Percentiles rank a stretch among this genome's conserved stretches.
Conservation (phyloP, 2,888 invertebrate species). For the Mantis religiosa region DNA sequence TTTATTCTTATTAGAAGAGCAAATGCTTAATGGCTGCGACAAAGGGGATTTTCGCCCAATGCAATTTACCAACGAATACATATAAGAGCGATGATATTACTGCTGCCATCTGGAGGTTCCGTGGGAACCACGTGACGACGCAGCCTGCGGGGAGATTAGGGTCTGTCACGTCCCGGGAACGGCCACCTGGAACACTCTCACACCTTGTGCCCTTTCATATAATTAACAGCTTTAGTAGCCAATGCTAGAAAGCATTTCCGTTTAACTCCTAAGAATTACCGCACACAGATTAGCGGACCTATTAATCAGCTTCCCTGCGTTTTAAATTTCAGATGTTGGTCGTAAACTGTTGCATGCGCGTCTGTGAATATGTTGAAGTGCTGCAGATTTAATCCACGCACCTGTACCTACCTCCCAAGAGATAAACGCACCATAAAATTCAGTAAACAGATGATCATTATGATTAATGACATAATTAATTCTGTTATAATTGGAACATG, state of each 20-base stretch:
- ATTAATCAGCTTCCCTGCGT: background rate
- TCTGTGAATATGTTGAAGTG: too few relatives aligned
- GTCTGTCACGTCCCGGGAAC: background rate
- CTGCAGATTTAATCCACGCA: too few relatives aligned
- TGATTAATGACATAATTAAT: too few relatives aligned
- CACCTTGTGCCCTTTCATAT: background rate
- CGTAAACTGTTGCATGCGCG: too few relatives aligned
- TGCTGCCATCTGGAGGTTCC: slow-evolving; percentile 14
- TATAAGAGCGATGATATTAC: background rate
- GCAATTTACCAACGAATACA: background rate
- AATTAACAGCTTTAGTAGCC: background rate
- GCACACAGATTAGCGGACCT: background rate
- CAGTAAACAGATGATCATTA: too few relatives aligned
- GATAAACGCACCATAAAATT: too few relatives aligned
- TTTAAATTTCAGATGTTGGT: background rate
- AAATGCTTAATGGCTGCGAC: background rate
- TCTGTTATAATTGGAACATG: too few relatives aligned
- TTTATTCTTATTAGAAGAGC: background rate
- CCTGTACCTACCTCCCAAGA: too few relatives aligned
- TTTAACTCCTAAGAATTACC: background rate
- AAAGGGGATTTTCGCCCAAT: background rate
- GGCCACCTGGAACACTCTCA: background rate
- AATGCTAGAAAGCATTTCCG: background rate
- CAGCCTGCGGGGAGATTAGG: background rate
- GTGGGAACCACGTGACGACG: slow-evolving; percentile 8